Evolutionary conservation across 2,888 invertebrate genomes (phyloP).

Genomic region (Iselma pallidipennis): DNA sequence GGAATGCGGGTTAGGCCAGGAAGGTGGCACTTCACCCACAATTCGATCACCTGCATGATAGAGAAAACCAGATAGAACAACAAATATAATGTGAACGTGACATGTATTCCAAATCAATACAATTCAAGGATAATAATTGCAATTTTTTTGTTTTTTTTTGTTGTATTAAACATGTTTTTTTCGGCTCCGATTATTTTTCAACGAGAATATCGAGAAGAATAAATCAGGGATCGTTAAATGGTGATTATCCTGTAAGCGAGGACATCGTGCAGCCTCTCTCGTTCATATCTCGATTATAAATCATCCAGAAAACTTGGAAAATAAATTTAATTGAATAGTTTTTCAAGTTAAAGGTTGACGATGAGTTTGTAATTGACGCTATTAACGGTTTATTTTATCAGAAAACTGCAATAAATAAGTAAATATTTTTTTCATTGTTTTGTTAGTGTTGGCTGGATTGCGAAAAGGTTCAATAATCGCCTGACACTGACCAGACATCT

Average conservation of each 20-base stretch:
- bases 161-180: too few relatives aligned
- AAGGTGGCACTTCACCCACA: slow-evolving; percentile 27
- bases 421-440: too few relatives aligned
- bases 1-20: slow-evolving; percentile 37
- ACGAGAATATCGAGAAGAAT: slow-evolving; percentile 2
- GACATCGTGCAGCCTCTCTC: slow-evolving; percentile 20
- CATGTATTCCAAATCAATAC: too few relatives aligned
- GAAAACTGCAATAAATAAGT: too few relatives aligned
- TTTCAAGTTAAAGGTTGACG: slow-evolving; percentile 17
- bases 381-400: too few relatives aligned
- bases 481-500: slow-evolving; percentile 53
- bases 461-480: slow-evolving; percentile 52
- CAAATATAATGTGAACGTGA: too few relatives aligned
- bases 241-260: slow-evolving; percentile 21
- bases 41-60: slow-evolving; percentile 38
- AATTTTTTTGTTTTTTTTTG: too few relatives aligned
- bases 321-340: slow-evolving; percentile 25
- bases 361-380: background rate
- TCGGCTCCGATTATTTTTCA: too few relatives aligned
- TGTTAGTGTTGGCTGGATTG: slow-evolving; percentile 30
- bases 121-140: too few relatives aligned
- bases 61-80: slow-evolving; percentile 9
- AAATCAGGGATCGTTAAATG: slow-evolving; percentile 19
- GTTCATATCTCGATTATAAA: slow-evolving; percentile 21
- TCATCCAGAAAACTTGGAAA: slow-evolving; percentile 24